phyloP scores from a whole-genome alignment of 2,888 invertebrate species.

The Scaptomyza polygonia region DNA sequence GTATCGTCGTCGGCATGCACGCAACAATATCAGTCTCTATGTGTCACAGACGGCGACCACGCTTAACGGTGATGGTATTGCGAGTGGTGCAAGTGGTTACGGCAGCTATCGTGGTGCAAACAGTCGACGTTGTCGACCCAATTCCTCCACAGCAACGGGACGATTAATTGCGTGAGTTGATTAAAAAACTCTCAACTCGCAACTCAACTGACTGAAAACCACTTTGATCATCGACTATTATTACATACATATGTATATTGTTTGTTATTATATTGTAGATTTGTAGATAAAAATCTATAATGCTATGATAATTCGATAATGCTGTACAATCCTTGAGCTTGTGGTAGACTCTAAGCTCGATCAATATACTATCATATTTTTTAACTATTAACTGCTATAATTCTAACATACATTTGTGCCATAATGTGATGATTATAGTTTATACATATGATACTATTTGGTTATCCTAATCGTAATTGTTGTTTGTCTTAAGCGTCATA shows the following conservation, averaged over 20 bases:
- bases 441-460: slow-evolving; percentile 54
- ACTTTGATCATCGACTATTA: neutral
- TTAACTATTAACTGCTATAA: slow-evolving; percentile 31
- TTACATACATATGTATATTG: no score
- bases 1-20: slow-evolving; percentile 72
- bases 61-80: slow-evolving; percentile 57
- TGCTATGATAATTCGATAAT: slow-evolving; percentile 6
- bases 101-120: slow-evolving; percentile 42
- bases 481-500: slow-evolving; percentile 45
- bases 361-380: slow-evolving; percentile 28
- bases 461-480: slow-evolving; percentile 66
- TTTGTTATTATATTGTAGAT: slow-evolving; percentile 19
- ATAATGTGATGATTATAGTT: slow-evolving; percentile 81
- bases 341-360: slow-evolving; percentile 36
- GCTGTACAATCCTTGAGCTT: slow-evolving; percentile 17
- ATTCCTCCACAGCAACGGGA: slow-evolving; percentile 25
- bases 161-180: slow-evolving; percentile 60
- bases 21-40: slow-evolving; percentile 78
- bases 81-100: slow-evolving; percentile 39
- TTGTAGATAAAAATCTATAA: no score
- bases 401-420: slow-evolving; percentile 72
- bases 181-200: no score
- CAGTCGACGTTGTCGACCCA: slow-evolving; percentile 69
- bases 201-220: slow-evolving; percentile 2
- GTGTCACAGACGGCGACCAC: slow-evolving; percentile 66